A percentile compares a stretch with the other conserved stretches of the same genome.
Evolutionary conservation across 2,113 vertebrate genomes (phyloP).

Genomic region (Albula glossodonta): DNA sequence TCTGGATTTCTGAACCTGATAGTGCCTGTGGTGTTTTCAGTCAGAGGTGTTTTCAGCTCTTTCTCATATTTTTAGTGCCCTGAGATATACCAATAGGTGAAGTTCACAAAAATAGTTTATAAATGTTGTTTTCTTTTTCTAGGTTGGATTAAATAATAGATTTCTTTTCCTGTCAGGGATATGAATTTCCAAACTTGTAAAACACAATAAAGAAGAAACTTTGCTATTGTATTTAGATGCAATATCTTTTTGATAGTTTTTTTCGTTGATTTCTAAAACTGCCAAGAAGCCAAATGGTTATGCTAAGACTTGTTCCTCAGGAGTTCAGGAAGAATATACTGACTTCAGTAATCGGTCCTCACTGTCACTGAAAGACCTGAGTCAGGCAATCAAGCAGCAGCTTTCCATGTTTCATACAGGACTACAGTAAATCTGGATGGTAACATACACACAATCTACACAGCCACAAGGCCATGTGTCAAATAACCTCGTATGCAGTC

Average conservation of each 20-base stretch:
- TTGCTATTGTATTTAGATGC: background rate
- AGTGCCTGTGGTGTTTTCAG: background rate
- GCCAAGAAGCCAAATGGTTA: background rate
- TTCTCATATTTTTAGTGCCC: background rate
- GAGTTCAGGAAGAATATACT: background rate
- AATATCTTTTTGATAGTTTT: background rate
- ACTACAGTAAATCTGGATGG: background rate
- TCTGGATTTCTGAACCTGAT: background rate
- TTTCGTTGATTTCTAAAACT: background rate
- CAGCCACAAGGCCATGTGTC: constrained; percentile 4
- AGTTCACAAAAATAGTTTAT: background rate
- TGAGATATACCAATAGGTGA: background rate
- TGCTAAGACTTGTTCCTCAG: background rate
- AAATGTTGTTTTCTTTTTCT: too few species aligned
- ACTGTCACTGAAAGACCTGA: background rate
- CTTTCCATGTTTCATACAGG: background rate
- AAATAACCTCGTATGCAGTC: background rate
- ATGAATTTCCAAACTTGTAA: background rate
- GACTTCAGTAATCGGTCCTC: background rate
- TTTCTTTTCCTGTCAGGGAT: background rate
- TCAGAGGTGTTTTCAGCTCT: background rate
- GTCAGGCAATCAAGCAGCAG: background rate
- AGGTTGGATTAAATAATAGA: too few species aligned
- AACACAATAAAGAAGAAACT: background rate
- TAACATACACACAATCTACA: background rate